These are phyloP conservation scores for Riptortus pedestris DNA, from an alignment of 1,140 invertebrate genomes.

Conservation along the genomic window DNA sequence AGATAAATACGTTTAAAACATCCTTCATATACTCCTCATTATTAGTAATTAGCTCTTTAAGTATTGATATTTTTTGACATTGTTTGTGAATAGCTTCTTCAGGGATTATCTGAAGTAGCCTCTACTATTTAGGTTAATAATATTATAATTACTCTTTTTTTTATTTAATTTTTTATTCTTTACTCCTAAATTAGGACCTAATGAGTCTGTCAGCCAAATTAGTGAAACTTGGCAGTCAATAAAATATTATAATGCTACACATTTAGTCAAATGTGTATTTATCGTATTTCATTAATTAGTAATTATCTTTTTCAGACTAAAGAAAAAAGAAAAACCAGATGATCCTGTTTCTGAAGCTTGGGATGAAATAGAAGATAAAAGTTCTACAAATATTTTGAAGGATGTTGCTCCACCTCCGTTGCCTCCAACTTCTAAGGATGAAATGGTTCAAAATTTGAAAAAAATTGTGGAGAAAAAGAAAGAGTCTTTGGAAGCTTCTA, in stretches of 20 bases:
- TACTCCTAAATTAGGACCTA: too few relatives aligned
- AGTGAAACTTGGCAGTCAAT: not conserved
- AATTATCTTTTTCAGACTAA: slow-evolving; percentile 35
- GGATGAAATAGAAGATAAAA: slow-evolving; percentile 33
- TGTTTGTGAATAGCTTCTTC: too few relatives aligned
- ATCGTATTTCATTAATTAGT: too few relatives aligned
- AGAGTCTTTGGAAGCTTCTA: slow-evolving; percentile 38
- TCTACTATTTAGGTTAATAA: too few relatives aligned
- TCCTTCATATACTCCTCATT: too few relatives aligned
- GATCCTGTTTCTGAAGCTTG: slow-evolving; percentile 30
- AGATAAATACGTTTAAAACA: too few relatives aligned
- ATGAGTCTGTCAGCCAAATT: too few relatives aligned
- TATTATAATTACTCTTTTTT: too few relatives aligned
- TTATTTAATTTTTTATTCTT: too few relatives aligned
- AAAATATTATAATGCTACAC: not conserved
- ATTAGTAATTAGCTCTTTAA: too few relatives aligned
- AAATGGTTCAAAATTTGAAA: slow-evolving; percentile 32
- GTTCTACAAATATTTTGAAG: slow-evolving; percentile 29
- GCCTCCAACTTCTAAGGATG: slow-evolving; percentile 28
- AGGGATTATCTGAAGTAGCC: too few relatives aligned
- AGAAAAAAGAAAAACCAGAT: slow-evolving; percentile 37
- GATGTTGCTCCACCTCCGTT: slow-evolving; percentile 26
- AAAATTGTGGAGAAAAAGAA: slow-evolving; percentile 38
- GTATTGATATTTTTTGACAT: too few relatives aligned
- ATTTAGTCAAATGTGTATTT: not conserved